Conservation (phyloP, 2,888 invertebrate species). For the Stictocephala bisonia region DNA sequence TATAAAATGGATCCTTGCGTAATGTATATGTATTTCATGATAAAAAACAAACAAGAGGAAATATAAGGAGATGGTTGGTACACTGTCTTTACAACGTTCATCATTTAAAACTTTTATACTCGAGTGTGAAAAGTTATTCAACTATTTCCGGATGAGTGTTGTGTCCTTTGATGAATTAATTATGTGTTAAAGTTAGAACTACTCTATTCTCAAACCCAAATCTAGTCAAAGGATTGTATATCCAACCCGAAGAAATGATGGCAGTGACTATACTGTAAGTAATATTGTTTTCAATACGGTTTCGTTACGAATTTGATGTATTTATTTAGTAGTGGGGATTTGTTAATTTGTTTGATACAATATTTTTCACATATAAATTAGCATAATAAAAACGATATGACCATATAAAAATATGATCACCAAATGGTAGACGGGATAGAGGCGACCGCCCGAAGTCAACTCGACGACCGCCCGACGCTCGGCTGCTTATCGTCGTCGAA, state of each 20-base stretch:
- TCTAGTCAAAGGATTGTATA: neutral
- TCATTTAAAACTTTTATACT: constrained; percentile 11
- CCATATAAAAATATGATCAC: no score
- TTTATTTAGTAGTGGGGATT: no score
- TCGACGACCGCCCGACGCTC: no score
- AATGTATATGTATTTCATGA: neutral
- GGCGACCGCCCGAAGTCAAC: no score
- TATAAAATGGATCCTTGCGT: constrained; percentile 2
- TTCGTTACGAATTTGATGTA: no score
- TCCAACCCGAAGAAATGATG: constrained; percentile 32
- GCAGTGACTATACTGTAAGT: constrained; percentile 35
- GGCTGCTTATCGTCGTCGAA: no score
- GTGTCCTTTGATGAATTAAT: constrained; percentile 37
- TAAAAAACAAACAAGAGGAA: neutral
- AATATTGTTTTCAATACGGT: neutral
- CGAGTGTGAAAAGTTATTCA: constrained; percentile 37
- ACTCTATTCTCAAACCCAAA: neutral
- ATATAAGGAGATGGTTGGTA: constrained; percentile 23
- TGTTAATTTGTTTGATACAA: no score
- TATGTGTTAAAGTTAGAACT: constrained; percentile 14
- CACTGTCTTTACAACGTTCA: constrained; percentile 19
- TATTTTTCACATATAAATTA: no score
- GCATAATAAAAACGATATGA: no score
- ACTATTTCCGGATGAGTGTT: constrained; percentile 41
- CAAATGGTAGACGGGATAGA: no score